Percentiles rank a stretch among this genome's conserved stretches.
Conservation (phyloP, 2,888 invertebrate genomes). For the Masnerella sp. region DNA sequence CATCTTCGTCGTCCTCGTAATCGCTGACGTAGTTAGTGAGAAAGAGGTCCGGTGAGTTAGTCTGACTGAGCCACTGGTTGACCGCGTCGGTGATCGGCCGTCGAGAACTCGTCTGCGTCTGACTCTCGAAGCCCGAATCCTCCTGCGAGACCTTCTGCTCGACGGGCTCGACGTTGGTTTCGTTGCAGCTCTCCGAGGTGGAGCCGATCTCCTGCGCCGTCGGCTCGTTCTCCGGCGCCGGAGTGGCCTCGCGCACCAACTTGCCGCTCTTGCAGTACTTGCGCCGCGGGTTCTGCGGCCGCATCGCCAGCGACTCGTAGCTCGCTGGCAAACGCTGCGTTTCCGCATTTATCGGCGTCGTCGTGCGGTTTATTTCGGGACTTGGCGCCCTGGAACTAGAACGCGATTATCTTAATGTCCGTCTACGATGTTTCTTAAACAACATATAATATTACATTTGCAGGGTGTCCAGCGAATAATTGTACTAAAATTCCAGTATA, state of each 20-base stretch:
- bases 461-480: no score
- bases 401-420: no score
- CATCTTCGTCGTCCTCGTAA: constrained; percentile 58
- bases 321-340: constrained; percentile 55
- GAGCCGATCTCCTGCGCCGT: constrained; percentile 16
- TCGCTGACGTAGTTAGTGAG: constrained; percentile 64
- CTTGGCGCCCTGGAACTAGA: constrained; percentile 47
- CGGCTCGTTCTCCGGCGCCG: constrained; percentile 63
- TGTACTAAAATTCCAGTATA: no score
- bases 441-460: no score
- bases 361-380: constrained; percentile 56
- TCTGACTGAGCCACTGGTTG: constrained; percentile 80
- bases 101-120: constrained; percentile 57
- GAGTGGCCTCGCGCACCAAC: constrained; percentile 71
- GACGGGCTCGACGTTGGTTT: constrained; percentile 1
- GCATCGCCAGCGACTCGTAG: constrained; percentile 62
- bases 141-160: constrained; percentile 63
- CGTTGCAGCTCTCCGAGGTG: constrained; percentile 32
- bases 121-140: constrained; percentile 72
- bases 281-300: constrained; percentile 59
- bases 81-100: constrained; percentile 81
- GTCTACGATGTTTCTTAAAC: no score
- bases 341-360: constrained; percentile 53
- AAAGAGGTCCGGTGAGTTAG: constrained; percentile 75
- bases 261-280: constrained; percentile 70